phyloP scores from a whole-genome alignment of 2,113 vertebrate genomes.

The Alectura lathami region DNA sequence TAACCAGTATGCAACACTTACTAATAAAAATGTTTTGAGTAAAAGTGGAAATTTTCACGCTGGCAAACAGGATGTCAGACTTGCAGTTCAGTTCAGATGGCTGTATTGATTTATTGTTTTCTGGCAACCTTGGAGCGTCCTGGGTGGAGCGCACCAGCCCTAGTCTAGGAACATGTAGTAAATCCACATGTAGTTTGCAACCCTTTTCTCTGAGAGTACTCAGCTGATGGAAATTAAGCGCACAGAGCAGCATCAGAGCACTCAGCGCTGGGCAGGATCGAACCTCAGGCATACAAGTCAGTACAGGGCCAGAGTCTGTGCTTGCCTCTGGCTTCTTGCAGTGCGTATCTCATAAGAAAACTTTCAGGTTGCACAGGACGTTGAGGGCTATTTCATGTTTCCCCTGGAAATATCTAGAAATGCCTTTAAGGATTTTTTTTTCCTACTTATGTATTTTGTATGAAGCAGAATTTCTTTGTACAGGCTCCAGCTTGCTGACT shows the following conservation, averaged over 20 bases:
- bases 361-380: background rate
- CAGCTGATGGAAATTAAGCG: background rate
- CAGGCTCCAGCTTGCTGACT: slow-evolving; percentile 49
- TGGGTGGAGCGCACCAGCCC: background rate
- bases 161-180: background rate
- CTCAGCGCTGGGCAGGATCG: background rate
- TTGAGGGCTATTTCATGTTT: slow-evolving; percentile 14
- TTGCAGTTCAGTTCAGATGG: background rate
- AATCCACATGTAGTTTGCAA: background rate
- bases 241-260: background rate
- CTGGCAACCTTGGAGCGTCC: background rate
- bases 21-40: background rate
- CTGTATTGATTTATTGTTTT: background rate
- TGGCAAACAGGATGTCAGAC: background rate
- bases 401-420: slow-evolving; percentile 1
- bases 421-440: background rate
- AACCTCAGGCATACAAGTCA: background rate
- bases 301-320: background rate
- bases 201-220: background rate
- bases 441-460: background rate
- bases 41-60: background rate
- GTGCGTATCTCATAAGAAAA: background rate
- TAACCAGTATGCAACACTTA: background rate
- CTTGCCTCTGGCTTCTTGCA: background rate
- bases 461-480: slow-evolving; percentile 37